Conservation (phyloP, 1,140 invertebrate genomes). For the Bathynomus jamesi region DNA sequence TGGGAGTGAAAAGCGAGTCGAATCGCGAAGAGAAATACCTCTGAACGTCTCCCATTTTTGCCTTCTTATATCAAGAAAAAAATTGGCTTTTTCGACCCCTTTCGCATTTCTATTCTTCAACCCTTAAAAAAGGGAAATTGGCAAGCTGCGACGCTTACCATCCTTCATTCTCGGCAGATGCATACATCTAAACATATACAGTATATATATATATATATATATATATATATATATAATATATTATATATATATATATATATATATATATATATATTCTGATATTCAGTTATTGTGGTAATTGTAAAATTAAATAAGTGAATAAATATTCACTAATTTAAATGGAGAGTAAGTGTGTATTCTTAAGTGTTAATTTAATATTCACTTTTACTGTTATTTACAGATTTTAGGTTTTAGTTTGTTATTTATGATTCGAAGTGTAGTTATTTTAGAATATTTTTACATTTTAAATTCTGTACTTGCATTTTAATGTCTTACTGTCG, state of each 20-base stretch:
- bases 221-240: background rate
- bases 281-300: background rate
- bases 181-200: background rate
- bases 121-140: background rate
- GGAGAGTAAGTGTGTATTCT: too few species aligned
- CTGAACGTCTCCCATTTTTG: background rate
- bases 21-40: background rate
- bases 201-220: constrained; percentile 1
- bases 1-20: background rate
- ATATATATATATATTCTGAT: background rate
- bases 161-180: background rate
- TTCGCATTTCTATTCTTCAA: background rate
- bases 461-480: too few species aligned
- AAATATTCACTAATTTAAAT: background rate
- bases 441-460: too few species aligned
- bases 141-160: background rate
- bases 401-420: too few species aligned
- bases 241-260: background rate
- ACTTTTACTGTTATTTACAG: too few species aligned
- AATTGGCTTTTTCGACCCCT: background rate
- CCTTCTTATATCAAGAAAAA: background rate
- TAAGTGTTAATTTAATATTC: too few species aligned
- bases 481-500: too few species aligned
- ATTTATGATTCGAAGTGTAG: too few species aligned
- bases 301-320: background rate